Base-by-base conservation (phyloP, 2,797 vertebrate species). In the Crenichthys baileyi region DNA sequence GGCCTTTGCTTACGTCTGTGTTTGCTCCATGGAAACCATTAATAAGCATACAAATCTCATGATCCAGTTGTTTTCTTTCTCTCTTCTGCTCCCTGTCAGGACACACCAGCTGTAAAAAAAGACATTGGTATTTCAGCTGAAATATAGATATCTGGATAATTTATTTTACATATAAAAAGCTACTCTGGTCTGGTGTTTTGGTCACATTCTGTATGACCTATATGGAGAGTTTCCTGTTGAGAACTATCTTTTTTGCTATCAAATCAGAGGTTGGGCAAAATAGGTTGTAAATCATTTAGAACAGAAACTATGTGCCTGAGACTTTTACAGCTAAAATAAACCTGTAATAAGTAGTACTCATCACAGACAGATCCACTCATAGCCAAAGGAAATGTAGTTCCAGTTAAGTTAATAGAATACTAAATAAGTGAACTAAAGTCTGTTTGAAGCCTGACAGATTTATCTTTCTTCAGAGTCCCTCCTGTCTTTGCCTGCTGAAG, bases 21-120 rank as follows among this genome's bases (percentile, higher is more conserved):
- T 83, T 82, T 83, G 55, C 31, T 77, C 80, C 81, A 83, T 85
- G 79, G 61, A 83, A 79, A 87, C 77, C 71, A 80, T 79, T 82
- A 83, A 72, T 73, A 24, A 44, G 50, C 81, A 76, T 75, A 77
- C 78, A 77, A 85, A 51, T 51, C 75, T 78, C 75, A 68, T 78
- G 67, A 77, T 73, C 77, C 63, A 58, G 11, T 26, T 53, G 12
- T 55, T 41, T 51, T 70, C 22, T 70, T 48, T 70, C 18, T 9
- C 8, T 78, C 13, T 46, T 67, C 70, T 29, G 13, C 55, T 46
- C 31, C 72, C 41, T 73, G 50, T 44, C 13, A 46, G 31, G n/a
- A 58, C 29, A 4, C 8, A 71, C 7, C 18, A 67, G 61, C 22
- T 77, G 15, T 48, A 56, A 81, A 75, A 71, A 44, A 61, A 31